Evolutionary conservation across 2,113 vertebrate species (phyloP).

Genomic region (Todiramphus saurophagus): DNA sequence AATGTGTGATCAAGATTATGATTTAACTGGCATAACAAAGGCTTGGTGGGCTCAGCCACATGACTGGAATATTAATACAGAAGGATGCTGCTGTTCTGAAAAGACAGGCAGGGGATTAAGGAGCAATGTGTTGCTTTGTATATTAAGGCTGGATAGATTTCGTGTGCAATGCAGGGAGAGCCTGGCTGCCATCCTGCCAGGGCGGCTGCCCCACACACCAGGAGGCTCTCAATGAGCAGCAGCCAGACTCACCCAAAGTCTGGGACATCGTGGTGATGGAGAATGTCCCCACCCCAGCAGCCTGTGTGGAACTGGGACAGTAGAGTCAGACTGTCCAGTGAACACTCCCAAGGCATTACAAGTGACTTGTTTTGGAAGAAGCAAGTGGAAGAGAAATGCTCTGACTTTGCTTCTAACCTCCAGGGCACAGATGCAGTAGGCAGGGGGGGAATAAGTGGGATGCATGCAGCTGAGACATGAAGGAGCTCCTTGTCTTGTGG

Average conservation of each 20-base stretch:
- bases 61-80: slow-evolving; percentile 45
- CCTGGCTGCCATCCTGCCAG: neutral
- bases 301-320: neutral
- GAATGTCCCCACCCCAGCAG: neutral
- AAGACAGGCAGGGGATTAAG: neutral
- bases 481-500: neutral
- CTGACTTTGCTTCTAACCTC: neutral
- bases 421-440: accelerated
- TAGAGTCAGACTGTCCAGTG: neutral
- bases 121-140: neutral
- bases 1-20: slow-evolving; percentile 6
- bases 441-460: neutral
- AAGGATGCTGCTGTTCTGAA: neutral
- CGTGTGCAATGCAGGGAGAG: neutral
- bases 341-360: neutral
- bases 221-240: neutral
- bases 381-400: neutral
- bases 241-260: neutral
- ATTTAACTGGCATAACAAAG: slow-evolving; percentile 49
- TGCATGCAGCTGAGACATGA: neutral
- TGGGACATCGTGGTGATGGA: accelerated
- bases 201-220: accelerated
- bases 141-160: neutral
- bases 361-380: neutral
- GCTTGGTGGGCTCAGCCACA: neutral